A percentile compares a stretch with the other conserved stretches of the same genome.
These are phyloP conservation scores for Drosophila parthenogenetica DNA, from an alignment of 2,888 invertebrate genomes.

Conservation along the genomic window DNA sequence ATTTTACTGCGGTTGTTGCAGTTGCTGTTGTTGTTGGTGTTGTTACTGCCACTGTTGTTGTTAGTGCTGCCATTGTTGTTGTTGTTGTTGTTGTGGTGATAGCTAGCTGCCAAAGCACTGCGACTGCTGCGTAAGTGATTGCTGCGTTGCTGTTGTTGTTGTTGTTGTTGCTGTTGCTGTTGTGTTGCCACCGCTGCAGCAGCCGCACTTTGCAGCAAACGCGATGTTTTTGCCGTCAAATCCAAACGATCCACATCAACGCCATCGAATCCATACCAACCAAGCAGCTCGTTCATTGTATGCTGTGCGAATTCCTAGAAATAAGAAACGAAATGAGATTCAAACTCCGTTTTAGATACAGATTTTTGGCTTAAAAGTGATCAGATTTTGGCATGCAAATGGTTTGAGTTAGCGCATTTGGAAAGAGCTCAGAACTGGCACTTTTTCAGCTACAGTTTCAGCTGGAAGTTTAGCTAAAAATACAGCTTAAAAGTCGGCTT, in stretches of 20 bases:
- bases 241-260: slow-evolving; percentile 89
- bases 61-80: slow-evolving; percentile 50
- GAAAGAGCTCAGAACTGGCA: slow-evolving; percentile 47
- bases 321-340: slow-evolving; percentile 17
- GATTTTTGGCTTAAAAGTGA: not conserved
- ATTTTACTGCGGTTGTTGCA: slow-evolving; percentile 52
- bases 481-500: too few species aligned
- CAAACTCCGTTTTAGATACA: not conserved
- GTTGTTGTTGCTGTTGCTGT: slow-evolving; percentile 64
- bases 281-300: slow-evolving; percentile 96
- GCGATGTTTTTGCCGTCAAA: slow-evolving; percentile 83
- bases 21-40: slow-evolving; percentile 47
- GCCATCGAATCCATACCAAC: slow-evolving; percentile 95
- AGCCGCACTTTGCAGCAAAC: slow-evolving; percentile 78
- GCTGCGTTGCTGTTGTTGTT: slow-evolving; percentile 65
- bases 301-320: slow-evolving; percentile 95
- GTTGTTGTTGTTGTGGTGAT: slow-evolving; percentile 56
- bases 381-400: slow-evolving; percentile 14
- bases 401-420: slow-evolving; percentile 29
- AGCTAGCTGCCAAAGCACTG: slow-evolving; percentile 50
- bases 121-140: slow-evolving; percentile 72
- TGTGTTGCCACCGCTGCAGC: slow-evolving; percentile 70
- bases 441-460: slow-evolving; percentile 24
- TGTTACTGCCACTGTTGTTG: slow-evolving; percentile 49
- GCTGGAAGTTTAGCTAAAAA: too few species aligned